Evolutionary conservation across 2,888 invertebrate species (phyloP).

Genomic region (Teleiodes luculella): DNA sequence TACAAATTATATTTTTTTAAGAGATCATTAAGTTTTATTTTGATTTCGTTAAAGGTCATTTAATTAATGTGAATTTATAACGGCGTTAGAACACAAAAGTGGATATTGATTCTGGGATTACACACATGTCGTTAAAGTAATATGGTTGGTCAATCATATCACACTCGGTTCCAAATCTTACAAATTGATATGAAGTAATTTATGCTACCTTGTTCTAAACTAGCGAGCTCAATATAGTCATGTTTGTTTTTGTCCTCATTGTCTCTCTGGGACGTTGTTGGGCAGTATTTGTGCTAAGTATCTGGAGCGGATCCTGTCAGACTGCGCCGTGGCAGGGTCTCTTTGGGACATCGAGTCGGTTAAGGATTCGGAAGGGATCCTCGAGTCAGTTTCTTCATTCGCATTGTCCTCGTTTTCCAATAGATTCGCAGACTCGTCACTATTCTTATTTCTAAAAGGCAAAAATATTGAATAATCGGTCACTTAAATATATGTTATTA

Average conservation of each 20-base stretch:
- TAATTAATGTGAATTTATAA: too few species aligned
- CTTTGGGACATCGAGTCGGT: conserved; percentile 32
- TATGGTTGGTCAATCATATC: too few species aligned
- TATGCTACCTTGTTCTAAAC: conserved; percentile 12
- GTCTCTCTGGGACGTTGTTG: conserved; percentile 58
- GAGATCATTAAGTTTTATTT: too few species aligned
- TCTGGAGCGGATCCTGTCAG: conserved; percentile 69
- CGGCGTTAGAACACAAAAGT: too few species aligned
- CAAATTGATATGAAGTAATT: too few species aligned
- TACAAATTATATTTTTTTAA: too few species aligned
- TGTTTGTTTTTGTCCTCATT: conserved; percentile 30
- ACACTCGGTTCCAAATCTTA: too few species aligned
- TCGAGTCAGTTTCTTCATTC: conserved; percentile 55
- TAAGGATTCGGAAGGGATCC: conserved; percentile 31
- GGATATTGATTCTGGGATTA: too few species aligned
- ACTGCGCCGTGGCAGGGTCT: conserved; percentile 51
- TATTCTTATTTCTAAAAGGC: conserved; percentile 30
- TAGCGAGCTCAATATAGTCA: conserved; percentile 14
- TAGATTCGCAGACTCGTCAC: conserved; percentile 61
- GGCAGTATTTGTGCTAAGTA: conserved; percentile 72
- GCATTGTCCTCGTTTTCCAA: conserved; percentile 56
- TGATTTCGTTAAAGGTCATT: too few species aligned
- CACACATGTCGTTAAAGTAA: too few species aligned
- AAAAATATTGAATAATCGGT: too few species aligned
- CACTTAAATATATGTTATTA: too few species aligned